Percentiles rank a stretch among this genome's conserved stretches.
Evolutionary conservation across 2,888 invertebrate genomes (phyloP).

Genomic region (Bombyx huttoni): DNA sequence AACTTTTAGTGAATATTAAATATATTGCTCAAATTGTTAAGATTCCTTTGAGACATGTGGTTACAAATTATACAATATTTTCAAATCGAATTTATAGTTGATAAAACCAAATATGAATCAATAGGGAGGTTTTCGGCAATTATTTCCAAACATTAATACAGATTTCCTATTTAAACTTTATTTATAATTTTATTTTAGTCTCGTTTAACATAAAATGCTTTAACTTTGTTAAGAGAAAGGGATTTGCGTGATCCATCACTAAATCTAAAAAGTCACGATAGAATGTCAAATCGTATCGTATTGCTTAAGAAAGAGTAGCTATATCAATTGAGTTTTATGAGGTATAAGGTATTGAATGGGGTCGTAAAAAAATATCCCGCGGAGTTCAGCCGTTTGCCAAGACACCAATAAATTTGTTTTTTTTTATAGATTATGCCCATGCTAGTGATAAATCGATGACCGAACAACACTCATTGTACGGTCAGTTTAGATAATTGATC

Average conservation of each 20-base stretch:
- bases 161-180: too few species aligned
- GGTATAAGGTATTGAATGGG: neutral
- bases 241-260: neutral
- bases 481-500: neutral
- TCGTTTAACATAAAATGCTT: too few species aligned
- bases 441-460: neutral
- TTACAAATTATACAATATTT: too few species aligned
- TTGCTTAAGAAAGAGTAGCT: neutral
- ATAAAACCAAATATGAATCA: too few species aligned
- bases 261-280: neutral
- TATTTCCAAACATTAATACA: too few species aligned
- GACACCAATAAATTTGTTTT: neutral
- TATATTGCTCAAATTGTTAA: too few species aligned
- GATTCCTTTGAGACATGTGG: too few species aligned
- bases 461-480: neutral
- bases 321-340: neutral
- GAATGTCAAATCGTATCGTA: neutral
- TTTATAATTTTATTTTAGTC: too few species aligned
- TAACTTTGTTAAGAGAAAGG: neutral
- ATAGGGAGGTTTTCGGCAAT: too few species aligned
- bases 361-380: neutral
- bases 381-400: neutral
- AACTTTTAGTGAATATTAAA: too few species aligned
- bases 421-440: neutral
- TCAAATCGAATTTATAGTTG: too few species aligned